Evolutionary conservation across 2,113 vertebrate genomes (phyloP).

Genomic region (Excalfactoria chinensis): DNA sequence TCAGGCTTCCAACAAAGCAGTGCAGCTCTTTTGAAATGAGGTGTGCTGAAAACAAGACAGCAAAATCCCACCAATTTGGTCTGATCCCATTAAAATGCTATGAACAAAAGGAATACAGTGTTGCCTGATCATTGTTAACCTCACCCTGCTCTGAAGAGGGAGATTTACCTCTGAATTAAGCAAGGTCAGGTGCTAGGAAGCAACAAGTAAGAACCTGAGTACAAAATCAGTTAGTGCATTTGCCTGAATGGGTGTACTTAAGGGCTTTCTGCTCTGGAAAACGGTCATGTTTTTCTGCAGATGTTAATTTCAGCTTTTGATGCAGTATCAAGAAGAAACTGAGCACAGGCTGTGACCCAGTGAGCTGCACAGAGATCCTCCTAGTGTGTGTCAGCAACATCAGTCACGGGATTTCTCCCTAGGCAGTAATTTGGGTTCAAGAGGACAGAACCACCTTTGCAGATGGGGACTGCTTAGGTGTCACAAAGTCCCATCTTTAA

Average conservation of each 20-base stretch:
- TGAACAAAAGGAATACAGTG: background rate
- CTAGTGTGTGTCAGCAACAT: background rate
- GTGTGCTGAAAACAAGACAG: background rate
- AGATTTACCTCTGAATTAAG: background rate
- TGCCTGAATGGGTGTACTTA: background rate
- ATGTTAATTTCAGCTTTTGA: background rate
- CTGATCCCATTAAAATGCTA: background rate
- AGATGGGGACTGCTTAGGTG: background rate
- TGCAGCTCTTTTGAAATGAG: background rate
- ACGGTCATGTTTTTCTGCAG: background rate
- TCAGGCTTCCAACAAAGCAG: background rate
- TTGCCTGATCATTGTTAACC: background rate
- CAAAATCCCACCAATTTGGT: background rate
- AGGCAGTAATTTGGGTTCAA: background rate
- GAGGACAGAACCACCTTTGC: background rate
- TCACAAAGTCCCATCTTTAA: background rate
- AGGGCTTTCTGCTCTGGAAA: background rate
- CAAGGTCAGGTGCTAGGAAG: background rate
- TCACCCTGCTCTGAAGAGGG: background rate
- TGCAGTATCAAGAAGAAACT: accelerated
- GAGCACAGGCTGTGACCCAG: background rate
- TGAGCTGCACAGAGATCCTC: background rate
- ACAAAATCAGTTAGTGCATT: background rate
- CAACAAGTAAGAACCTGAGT: background rate
- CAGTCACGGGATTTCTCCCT: background rate